A percentile compares a stretch with the other conserved stretches of the same genome.
Conservation (phyloP, 2,113 vertebrate genomes). For the Proterorhinus semilunaris region DNA sequence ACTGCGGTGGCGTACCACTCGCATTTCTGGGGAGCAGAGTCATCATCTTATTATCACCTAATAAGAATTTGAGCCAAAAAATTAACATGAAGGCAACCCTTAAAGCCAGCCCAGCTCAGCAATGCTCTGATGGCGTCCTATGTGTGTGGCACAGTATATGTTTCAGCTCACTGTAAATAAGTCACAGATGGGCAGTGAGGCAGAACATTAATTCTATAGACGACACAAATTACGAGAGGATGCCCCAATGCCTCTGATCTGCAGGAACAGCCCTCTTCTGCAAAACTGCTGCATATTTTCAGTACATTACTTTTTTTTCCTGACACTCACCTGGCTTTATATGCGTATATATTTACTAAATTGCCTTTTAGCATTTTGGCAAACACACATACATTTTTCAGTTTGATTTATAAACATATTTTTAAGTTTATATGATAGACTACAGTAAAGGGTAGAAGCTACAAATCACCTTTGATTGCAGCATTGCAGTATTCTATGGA, state of each 20-base stretch:
- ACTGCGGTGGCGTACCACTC: constrained; percentile 57
- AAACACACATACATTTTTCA: constrained; percentile 69
- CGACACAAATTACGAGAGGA: constrained; percentile 67
- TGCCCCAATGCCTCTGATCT: constrained; percentile 51
- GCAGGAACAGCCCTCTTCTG: constrained; percentile 48
- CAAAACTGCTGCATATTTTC: constrained; percentile 54
- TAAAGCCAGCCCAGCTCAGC: constrained; percentile 50
- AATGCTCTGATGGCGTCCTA: constrained; percentile 43
- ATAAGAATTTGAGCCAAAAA: constrained; percentile 71
- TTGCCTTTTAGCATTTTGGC: constrained; percentile 62
- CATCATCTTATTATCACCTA: constrained; percentile 78
- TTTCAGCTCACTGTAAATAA: constrained; percentile 74
- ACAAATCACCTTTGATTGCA: constrained; percentile 59
- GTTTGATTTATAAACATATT: constrained; percentile 68
- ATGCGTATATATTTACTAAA: constrained; percentile 50
- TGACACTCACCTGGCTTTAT: constrained; percentile 8
- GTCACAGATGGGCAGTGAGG: constrained; percentile 69
- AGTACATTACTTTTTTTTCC: constrained; percentile 23
- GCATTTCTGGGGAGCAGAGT: constrained; percentile 63
- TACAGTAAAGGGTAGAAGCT: constrained; percentile 68
- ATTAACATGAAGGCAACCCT: constrained; percentile 56
- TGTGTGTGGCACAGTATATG: constrained; percentile 56
- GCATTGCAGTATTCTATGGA: constrained; percentile 36
- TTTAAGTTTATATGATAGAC: constrained; percentile 8
- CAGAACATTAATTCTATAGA: constrained; percentile 71